Percentiles rank a stretch among this genome's conserved stretches.
Conservation (phyloP, 2,113 vertebrate genomes). For the Rattus rattus region DNA sequence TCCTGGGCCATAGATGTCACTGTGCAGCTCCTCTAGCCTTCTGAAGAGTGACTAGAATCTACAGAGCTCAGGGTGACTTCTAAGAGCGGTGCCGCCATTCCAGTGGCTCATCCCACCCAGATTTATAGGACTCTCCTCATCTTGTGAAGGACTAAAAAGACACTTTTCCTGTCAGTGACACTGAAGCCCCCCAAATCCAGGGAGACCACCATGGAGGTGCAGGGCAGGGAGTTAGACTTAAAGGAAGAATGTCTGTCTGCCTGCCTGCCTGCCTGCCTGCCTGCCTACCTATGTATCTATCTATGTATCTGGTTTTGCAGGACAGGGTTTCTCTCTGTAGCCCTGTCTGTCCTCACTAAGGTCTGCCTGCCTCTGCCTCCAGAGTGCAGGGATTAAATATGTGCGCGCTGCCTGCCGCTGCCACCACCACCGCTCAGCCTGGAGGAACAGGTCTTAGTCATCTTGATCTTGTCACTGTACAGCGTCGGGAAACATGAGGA, state of each 20-base stretch:
- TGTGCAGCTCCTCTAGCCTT: rapidly evolving
- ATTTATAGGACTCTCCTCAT: slow-evolving; percentile 34
- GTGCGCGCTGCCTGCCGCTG: neutral
- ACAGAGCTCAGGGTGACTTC: slow-evolving; percentile 34
- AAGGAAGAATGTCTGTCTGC: neutral
- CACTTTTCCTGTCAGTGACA: neutral
- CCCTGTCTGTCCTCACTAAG: neutral
- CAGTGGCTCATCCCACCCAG: slow-evolving; percentile 24
- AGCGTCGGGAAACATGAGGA: neutral
- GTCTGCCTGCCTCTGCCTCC: neutral
- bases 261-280: too few species aligned
- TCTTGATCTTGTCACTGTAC: rapidly evolving
- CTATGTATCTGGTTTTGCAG: too few species aligned
- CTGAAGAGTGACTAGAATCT: neutral
- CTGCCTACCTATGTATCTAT: too few species aligned
- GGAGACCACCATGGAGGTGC: neutral
- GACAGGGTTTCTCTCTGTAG: neutral
- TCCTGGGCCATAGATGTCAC: neutral
- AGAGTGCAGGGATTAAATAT: neutral
- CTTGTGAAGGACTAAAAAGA: neutral
- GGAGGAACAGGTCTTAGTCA: neutral
- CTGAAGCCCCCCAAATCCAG: neutral
- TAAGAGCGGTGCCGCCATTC: slow-evolving; percentile 9
- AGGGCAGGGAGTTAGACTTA: neutral
- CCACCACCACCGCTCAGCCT: neutral